Conservation (phyloP, 1,140 invertebrate species). For the Trypoxylus dichotomus region DNA sequence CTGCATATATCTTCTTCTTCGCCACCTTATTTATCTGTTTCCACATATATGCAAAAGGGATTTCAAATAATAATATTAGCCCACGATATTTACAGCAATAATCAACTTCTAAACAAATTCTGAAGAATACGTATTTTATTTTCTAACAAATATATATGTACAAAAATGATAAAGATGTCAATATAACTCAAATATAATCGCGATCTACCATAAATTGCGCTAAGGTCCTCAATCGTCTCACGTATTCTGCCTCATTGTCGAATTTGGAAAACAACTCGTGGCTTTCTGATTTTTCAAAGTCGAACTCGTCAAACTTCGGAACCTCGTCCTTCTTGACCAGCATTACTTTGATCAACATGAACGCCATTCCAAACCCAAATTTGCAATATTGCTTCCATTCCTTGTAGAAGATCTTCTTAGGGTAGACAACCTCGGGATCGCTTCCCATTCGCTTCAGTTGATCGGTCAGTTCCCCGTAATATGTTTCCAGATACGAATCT, state of each 20-base stretch:
- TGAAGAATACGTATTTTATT: too few relatives aligned
- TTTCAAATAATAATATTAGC: too few relatives aligned
- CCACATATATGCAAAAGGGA: too few relatives aligned
- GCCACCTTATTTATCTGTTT: too few relatives aligned
- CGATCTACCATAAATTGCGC: neutral
- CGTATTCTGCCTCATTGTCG: neutral
- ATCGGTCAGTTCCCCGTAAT: conserved; percentile 56
- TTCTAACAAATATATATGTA: too few relatives aligned
- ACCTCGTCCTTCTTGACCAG: conserved; percentile 4
- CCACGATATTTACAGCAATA: too few relatives aligned
- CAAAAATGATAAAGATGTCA: too few relatives aligned
- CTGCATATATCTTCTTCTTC: too few relatives aligned
- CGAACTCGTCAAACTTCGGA: neutral
- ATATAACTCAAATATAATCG: too few relatives aligned
- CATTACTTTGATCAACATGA: neutral
- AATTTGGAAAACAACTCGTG: neutral
- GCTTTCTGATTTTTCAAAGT: neutral
- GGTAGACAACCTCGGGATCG: conserved; percentile 54
- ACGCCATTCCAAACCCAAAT: conserved; percentile 3
- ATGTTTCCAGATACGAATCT: conserved; percentile 56
- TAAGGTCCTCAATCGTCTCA: neutral
- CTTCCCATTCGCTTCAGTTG: conserved; percentile 48
- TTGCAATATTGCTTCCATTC: conserved; percentile 48
- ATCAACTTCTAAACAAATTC: too few relatives aligned
- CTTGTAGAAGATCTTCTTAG: conserved; percentile 51